These are phyloP conservation scores for Papilio demoleus DNA, from an alignment of 2,888 invertebrate species.

Conservation along the genomic window DNA sequence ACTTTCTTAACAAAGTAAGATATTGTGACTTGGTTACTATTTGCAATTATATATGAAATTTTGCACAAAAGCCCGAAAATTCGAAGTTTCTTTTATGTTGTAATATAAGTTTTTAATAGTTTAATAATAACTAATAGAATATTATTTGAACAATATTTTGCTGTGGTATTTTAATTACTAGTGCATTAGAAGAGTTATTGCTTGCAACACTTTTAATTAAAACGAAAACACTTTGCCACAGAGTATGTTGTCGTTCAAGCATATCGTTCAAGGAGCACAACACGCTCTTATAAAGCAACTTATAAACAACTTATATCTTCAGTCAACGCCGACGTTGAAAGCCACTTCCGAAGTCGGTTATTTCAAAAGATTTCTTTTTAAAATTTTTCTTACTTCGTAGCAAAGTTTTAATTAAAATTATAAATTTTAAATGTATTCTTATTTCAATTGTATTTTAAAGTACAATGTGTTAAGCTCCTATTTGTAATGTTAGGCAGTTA, in stretches of 20 bases:
- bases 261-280: slow-evolving; percentile 3
- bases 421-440: not conserved
- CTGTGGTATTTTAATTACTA: not conserved
- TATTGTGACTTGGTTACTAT: not conserved
- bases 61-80: not conserved
- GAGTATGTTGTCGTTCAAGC: slow-evolving; percentile 8
- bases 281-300: slow-evolving; percentile 10
- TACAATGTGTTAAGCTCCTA: not conserved
- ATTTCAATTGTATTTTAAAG: not conserved
- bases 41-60: not conserved
- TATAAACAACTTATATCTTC: slow-evolving; percentile 13
- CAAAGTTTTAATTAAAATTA: slow-evolving; percentile 4
- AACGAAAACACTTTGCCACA: not conserved
- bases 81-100: not conserved
- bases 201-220: slow-evolving; percentile 18
- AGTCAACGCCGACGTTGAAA: slow-evolving; percentile 16
- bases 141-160: too few relatives aligned
- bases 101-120: not conserved
- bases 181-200: not conserved
- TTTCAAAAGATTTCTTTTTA: slow-evolving; percentile 19
- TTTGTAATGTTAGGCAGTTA: not conserved
- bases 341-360: slow-evolving; percentile 18
- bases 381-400: not conserved
- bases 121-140: too few relatives aligned
- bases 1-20: not conserved